Evolutionary conservation across 2,113 vertebrate genomes (phyloP), one percentile per base, ranked within the genome.

Genomic region (Equus przewalskii): DNA sequence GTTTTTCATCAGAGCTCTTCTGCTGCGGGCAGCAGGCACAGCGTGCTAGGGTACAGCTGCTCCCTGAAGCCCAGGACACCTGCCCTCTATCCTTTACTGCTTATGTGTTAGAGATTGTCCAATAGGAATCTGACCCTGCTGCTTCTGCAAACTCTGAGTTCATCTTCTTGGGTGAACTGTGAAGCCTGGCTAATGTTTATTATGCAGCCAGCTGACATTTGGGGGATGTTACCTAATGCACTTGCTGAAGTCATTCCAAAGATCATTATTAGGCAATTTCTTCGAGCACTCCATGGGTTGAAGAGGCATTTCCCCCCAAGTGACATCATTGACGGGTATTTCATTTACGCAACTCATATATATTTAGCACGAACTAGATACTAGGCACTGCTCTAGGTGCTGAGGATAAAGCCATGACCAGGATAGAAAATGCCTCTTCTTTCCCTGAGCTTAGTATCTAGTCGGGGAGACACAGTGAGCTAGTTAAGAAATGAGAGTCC

Each of bases 161-260:
- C 75, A 49, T 83, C 78, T 93, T 97, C 60, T 84, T 94, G 83
- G 44, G 41, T 91, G 49, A 97, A 94, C 72, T 18, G 7, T 64
- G 82, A 96, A 93, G 33, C n/a, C 76, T 94, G 69, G 67, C 75
- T 85, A 54, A 60, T 92, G 44, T 95, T 80, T 87, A 92, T 69
- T 82, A 36, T 84, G 28, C 62, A 87, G 86, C 28, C 75, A 87
- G 75, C 33, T 2, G 16, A 79, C 65, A 84, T 93, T 93, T 80
- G 24, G 72, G 83, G 60, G 75, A n/a, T 93, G 88, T 93, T 94
- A 95, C 76, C 83, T 98, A 96, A 98, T 96, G 94, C 54, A 95
- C 58, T 97, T 96, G 95, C 85, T 98, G 92, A 97, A 97, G 95
- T 97, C 92, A 96, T 98, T 92, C 94, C 89, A 97, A 90, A 96